A percentile compares a stretch with the other conserved stretches of the same genome.
phyloP scores from a whole-genome alignment of 2,113 vertebrate species.

The Corythaeola cristata region DNA sequence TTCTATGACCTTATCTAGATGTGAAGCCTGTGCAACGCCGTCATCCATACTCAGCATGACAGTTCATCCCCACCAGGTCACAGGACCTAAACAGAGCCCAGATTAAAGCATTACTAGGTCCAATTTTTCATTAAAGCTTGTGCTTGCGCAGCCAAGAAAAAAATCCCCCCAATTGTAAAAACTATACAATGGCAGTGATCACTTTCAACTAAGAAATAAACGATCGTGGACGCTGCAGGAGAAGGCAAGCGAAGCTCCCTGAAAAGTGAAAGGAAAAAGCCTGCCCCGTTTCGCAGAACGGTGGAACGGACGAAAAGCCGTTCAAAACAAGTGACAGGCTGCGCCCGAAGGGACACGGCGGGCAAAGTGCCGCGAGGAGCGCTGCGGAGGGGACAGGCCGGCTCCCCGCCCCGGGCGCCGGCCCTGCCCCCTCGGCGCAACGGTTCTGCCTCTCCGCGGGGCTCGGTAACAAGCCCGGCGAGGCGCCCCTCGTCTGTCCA shows the following conservation, averaged over 20 bases:
- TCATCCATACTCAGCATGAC: neutral
- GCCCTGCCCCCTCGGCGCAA: neutral
- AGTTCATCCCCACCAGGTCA: neutral
- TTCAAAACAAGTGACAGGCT: neutral
- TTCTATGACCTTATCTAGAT: neutral
- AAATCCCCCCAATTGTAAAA: fast-evolving
- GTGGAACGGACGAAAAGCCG: neutral
- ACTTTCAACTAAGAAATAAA: neutral
- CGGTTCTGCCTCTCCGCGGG: neutral
- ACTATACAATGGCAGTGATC: fast-evolving
- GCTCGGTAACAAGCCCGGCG: neutral
- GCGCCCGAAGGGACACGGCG: neutral
- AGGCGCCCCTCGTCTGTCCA: neutral
- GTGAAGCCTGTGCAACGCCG: neutral
- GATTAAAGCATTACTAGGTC: neutral
- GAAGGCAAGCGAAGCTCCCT: fast-evolving
- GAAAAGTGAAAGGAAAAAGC: neutral
- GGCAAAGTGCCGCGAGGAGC: too few relatives aligned
- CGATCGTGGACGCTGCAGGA: fast-evolving
- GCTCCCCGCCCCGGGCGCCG: neutral
- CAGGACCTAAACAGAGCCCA: neutral
- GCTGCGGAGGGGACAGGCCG: neutral
- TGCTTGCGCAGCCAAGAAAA: neutral
- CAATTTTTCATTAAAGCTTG: neutral
- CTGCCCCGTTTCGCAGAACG: neutral